Evolutionary conservation across 2,888 invertebrate genomes (phyloP).

Genomic region (Stenurella melanura): DNA sequence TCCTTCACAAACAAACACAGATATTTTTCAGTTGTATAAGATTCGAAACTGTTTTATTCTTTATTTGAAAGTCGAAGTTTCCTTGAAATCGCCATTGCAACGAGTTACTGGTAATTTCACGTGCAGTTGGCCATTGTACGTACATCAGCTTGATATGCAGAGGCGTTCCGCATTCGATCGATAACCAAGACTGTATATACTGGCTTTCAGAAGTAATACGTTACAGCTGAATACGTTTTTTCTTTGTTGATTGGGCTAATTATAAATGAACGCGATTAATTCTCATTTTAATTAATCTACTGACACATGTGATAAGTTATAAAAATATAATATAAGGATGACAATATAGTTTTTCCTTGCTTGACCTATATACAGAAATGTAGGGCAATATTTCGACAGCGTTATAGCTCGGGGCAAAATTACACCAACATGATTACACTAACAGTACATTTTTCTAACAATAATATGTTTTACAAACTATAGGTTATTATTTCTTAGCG

Average conservation of each 20-base stretch:
- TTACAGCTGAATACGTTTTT: not conserved
- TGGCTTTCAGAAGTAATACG: not conserved
- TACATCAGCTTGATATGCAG: constrained; percentile 2
- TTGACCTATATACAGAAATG: too few relatives aligned
- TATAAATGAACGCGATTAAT: too few relatives aligned
- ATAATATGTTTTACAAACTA: too few relatives aligned
- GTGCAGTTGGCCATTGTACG: not conserved
- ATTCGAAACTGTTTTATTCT: not conserved
- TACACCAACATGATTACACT: too few relatives aligned
- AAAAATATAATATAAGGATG: not conserved
- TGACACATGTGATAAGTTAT: not conserved
- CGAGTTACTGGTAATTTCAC: not conserved
- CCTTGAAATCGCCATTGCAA: not conserved
- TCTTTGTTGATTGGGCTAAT: too few relatives aligned
- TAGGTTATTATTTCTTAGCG: too few relatives aligned
- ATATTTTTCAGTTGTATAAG: not conserved
- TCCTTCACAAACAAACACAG: too few relatives aligned
- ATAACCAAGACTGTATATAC: not conserved
- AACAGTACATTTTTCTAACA: too few relatives aligned
- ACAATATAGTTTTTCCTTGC: too few relatives aligned
- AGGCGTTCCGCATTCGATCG: constrained; percentile 2
- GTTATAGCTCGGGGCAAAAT: too few relatives aligned
- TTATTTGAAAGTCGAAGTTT: not conserved
- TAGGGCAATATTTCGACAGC: too few relatives aligned
- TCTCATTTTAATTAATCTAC: too few relatives aligned